Conservation (phyloP, 2,113 vertebrate species). For the Chaetodon trifascialis region DNA sequence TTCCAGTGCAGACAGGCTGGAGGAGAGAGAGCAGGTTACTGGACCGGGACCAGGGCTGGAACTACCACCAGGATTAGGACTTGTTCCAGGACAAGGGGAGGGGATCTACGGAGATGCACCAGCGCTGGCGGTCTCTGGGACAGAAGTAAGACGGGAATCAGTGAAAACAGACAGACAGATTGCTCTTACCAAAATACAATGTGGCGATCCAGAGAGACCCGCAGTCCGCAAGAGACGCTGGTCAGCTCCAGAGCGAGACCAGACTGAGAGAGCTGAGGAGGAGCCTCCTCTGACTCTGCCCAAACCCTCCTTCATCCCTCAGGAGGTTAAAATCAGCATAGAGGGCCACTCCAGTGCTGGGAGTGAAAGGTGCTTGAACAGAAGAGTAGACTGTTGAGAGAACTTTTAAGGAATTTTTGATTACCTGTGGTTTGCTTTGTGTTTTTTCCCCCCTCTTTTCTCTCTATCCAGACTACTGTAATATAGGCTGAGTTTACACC, state of each 20-base stretch:
- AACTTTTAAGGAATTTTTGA: constrained; percentile 46
- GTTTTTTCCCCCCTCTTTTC: constrained; percentile 69
- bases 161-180: constrained; percentile 84
- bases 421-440: constrained; percentile 67
- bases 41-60: constrained; percentile 83
- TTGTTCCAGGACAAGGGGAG: constrained; percentile 51
- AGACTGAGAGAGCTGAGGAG: constrained; percentile 93
- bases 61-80: constrained; percentile 59
- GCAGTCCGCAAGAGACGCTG: constrained; percentile 95
- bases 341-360: constrained; percentile 97
- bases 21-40: constrained; percentile 78
- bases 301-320: constrained; percentile 96
- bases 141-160: constrained; percentile 87
- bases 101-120: constrained; percentile 52
- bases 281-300: constrained; percentile 95
- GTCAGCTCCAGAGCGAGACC: constrained; percentile 96
- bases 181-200: constrained; percentile 83
- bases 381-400: constrained; percentile 69
- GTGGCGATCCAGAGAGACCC: constrained; percentile 83
- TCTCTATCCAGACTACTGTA: constrained; percentile 93
- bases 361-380: constrained; percentile 85
- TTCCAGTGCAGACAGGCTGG: constrained; percentile 75
- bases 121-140: constrained; percentile 81
- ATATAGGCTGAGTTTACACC: constrained; percentile 93
- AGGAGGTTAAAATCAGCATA: constrained; percentile 99